These are phyloP conservation scores for Rhineura floridana DNA, from an alignment of 2,113 vertebrate genomes.

Conservation along the genomic window DNA sequence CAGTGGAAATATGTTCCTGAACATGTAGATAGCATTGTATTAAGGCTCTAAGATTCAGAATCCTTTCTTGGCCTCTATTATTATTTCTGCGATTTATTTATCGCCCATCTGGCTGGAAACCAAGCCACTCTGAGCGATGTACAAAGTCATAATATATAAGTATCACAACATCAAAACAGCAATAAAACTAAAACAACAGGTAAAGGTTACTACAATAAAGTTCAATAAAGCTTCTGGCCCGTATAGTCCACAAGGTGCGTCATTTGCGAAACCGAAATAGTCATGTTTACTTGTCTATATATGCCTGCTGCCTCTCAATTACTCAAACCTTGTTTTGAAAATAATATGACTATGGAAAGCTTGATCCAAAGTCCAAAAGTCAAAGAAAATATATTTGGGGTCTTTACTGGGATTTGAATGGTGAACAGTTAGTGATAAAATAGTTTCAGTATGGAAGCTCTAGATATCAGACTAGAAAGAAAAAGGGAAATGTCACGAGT, in stretches of 20 bases:
- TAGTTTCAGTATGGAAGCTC: background rate
- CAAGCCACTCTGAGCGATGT: too few species aligned
- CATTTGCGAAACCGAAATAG: too few species aligned
- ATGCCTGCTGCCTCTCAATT: background rate
- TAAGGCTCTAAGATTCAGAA: slow-evolving; percentile 9
- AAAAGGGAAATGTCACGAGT: slow-evolving; percentile 10
- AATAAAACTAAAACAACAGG: too few species aligned
- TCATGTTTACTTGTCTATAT: background rate
- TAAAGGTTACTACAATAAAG: too few species aligned
- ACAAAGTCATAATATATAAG: too few species aligned
- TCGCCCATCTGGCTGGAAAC: too few species aligned
- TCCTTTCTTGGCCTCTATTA: background rate
- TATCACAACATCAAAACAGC: too few species aligned
- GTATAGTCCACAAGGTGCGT: too few species aligned
- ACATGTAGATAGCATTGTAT: background rate
- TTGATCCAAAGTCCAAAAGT: background rate
- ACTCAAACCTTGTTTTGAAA: background rate
- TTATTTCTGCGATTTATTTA: too few species aligned
- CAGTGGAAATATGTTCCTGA: background rate
- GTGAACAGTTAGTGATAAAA: background rate
- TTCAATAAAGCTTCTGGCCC: too few species aligned
- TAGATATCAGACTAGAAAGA: background rate
- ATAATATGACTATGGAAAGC: background rate
- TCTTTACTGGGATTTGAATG: background rate
- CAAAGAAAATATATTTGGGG: background rate